Percentiles rank a stretch among this genome's conserved stretches.
Conservation (phyloP, 2,113 vertebrate genomes). For the Muscicapa adusta region DNA sequence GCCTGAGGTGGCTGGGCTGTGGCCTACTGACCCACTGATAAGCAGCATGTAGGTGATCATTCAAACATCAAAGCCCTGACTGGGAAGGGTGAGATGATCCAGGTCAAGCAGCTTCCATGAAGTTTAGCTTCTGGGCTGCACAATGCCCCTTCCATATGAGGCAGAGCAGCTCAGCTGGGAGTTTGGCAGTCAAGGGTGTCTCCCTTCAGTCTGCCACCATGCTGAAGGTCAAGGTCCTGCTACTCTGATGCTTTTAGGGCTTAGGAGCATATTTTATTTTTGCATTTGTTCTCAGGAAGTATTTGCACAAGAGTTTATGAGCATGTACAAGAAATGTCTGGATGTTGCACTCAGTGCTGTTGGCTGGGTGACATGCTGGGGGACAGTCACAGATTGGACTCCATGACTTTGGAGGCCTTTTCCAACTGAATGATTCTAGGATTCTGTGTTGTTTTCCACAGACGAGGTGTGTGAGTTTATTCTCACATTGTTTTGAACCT, state of each 20-base stretch:
- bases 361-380: not conserved
- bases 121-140: not conserved
- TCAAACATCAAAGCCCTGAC: not conserved
- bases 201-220: not conserved
- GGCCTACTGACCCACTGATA: not conserved
- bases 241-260: not conserved
- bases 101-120: not conserved
- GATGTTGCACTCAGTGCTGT: not conserved
- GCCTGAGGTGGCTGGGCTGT: not conserved
- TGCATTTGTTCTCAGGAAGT: not conserved
- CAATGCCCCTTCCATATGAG: accelerated
- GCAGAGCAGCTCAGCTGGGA: not conserved
- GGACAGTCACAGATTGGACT: not conserved
- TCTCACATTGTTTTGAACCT: not conserved
- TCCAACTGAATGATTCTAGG: not conserved
- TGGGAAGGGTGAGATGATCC: not conserved
- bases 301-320: not conserved
- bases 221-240: not conserved
- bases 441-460: not conserved
- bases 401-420: not conserved
- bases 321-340: not conserved
- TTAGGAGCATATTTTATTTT: not conserved
- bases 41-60: not conserved
- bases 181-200: not conserved
- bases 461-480: not conserved